These are phyloP conservation scores for Adela reaumurella DNA, from an alignment of 2,888 invertebrate species.

Conservation along the genomic window DNA sequence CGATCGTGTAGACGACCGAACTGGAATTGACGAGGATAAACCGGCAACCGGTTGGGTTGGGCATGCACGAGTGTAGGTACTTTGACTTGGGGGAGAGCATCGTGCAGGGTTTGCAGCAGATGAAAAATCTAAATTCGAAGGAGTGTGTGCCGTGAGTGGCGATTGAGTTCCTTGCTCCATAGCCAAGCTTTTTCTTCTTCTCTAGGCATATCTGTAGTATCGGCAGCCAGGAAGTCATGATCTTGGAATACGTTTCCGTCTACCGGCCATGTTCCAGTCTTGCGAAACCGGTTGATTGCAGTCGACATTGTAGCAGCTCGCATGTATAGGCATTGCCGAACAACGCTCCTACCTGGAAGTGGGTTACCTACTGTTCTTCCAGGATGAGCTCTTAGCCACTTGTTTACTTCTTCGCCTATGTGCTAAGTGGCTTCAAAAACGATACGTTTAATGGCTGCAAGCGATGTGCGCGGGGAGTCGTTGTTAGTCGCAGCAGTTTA, in stretches of 20 bases:
- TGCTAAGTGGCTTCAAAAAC: conserved; percentile 18
- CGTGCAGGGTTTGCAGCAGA: no score
- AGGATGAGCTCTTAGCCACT: conserved; percentile 17
- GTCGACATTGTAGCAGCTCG: conserved; percentile 14
- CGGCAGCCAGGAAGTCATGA: conserved; percentile 11
- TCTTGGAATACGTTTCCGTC: conserved; percentile 11
- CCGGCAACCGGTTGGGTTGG: no score
- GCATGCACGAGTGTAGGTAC: no score
- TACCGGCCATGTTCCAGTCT: conserved; percentile 10
- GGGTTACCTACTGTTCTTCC: conserved; percentile 18
- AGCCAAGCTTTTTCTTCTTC: no score
- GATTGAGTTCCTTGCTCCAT: no score
- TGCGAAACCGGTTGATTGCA: conserved; percentile 13
- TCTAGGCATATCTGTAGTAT: conserved; percentile 1
- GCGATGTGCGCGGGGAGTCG: conserved; percentile 20
- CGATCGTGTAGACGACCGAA: no score
- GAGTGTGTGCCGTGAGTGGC: no score
- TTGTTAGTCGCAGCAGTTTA: no score
- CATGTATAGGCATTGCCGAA: conserved; percentile 18
- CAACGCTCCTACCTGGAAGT: conserved; percentile 16
- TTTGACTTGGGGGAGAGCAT: no score
- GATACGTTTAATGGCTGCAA: conserved; percentile 21
- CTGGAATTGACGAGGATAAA: no score
- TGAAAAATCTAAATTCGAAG: no score
- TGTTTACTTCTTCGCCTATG: conserved; percentile 17